These are phyloP conservation scores for Steinernema hermaphroditum DNA, from an alignment of 2,888 invertebrate species.

Conservation along the genomic window DNA sequence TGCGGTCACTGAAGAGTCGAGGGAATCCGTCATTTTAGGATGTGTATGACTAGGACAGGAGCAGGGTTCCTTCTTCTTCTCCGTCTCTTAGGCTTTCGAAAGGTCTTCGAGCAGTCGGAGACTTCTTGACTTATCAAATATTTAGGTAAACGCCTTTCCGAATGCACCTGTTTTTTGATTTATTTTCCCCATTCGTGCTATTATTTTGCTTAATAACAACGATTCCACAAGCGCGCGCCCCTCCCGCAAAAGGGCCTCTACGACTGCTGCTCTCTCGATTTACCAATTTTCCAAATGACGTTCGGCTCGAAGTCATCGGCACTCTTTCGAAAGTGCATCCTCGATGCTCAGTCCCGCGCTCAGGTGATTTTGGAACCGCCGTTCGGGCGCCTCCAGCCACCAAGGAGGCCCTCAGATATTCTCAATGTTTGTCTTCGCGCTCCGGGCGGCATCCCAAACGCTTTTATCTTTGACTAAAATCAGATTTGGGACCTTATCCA, in stretches of 20 bases:
- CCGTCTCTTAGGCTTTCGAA: not conserved
- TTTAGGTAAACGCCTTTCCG: conserved; percentile 12
- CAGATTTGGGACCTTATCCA: conserved; percentile 25
- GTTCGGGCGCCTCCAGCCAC: too few species aligned
- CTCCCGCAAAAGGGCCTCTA: conserved; percentile 3
- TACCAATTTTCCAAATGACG: conserved; percentile 31
- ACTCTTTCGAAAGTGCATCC: not conserved
- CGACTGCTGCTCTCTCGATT: conserved; percentile 15
- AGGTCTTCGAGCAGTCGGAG: too few species aligned
- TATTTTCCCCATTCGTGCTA: conserved; percentile 12
- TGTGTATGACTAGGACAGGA: not conserved
- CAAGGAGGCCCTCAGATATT: conserved; percentile 6
- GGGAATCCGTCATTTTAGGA: conserved; percentile 22
- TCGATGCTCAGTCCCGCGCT: not conserved
- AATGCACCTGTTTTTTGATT: conserved; percentile 31
- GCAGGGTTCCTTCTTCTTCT: conserved; percentile 7
- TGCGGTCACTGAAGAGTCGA: conserved; percentile 2
- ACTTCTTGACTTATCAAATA: conserved; percentile 31
- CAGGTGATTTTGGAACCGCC: too few species aligned
- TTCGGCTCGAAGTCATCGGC: conserved; percentile 7
- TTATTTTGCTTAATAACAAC: conserved; percentile 24
- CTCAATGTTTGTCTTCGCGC: conserved; percentile 9
- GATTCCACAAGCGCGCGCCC: not conserved
- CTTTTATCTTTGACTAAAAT: conserved; percentile 9
- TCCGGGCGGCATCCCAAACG: conserved; percentile 6